phyloP scores from a whole-genome alignment of 2,888 invertebrate genomes.

The Hydropsyche betteni region DNA sequence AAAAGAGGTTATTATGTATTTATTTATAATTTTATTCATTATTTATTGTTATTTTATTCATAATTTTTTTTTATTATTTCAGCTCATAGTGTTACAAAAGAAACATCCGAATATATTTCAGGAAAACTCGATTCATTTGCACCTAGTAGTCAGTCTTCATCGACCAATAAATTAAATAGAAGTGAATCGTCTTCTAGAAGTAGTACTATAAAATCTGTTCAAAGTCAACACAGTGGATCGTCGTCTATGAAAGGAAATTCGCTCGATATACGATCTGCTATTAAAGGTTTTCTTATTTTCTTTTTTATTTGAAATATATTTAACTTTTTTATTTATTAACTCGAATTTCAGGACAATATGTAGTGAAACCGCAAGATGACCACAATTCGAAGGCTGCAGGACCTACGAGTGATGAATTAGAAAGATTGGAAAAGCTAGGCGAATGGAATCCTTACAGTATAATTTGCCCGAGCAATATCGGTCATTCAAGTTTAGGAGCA shows the following conservation, averaged over 20 bases:
- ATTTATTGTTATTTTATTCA: too few species aligned
- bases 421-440: slow-evolving; percentile 67
- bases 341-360: slow-evolving; percentile 65
- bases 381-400: slow-evolving; percentile 73
- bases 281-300: slow-evolving; percentile 62
- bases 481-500: slow-evolving; percentile 58
- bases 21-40: not conserved
- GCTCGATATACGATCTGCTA: slow-evolving; percentile 68
- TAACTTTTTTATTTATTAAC: not conserved
- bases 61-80: slow-evolving; percentile 17
- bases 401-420: slow-evolving; percentile 68
- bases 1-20: slow-evolving; percentile 53
- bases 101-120: slow-evolving; percentile 36
- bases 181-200: slow-evolving; percentile 53
- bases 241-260: slow-evolving; percentile 53
- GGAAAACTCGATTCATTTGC: slow-evolving; percentile 45
- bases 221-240: slow-evolving; percentile 49
- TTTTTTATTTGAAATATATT: slow-evolving; percentile 15
- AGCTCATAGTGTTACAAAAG: slow-evolving; percentile 47
- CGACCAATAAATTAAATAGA: slow-evolving; percentile 44
- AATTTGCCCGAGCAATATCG: slow-evolving; percentile 53
- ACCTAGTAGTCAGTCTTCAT: slow-evolving; percentile 40
- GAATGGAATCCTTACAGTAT: slow-evolving; percentile 14
- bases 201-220: slow-evolving; percentile 51
- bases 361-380: slow-evolving; percentile 73